A percentile compares a stretch with the other conserved stretches of the same genome.
phyloP scores from a whole-genome alignment of 2,113 vertebrate species.

The Salvelinus fontinalis region DNA sequence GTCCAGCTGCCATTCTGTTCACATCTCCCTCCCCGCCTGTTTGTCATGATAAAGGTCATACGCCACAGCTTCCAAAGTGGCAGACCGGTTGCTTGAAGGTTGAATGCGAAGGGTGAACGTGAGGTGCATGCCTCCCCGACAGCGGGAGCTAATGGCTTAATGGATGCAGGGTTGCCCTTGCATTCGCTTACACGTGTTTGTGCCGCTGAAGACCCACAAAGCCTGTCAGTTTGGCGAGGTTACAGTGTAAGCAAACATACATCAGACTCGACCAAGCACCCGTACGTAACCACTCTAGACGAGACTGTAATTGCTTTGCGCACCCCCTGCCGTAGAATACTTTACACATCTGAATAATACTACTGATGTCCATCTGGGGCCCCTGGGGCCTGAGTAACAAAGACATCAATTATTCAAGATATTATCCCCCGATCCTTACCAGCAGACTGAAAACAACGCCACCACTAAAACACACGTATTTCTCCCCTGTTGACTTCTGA shows the following conservation, averaged over 20 bases:
- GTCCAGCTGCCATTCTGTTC: conserved; percentile 28
- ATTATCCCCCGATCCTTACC: conserved; percentile 33
- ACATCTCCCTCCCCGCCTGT: conserved; percentile 23
- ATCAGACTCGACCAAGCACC: conserved; percentile 9
- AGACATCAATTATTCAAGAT: conserved; percentile 76
- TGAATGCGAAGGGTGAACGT: conserved; percentile 26
- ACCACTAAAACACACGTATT: conserved; percentile 39
- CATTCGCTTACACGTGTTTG: background rate
- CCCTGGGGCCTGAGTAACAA: conserved; percentile 51
- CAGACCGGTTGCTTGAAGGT: conserved; percentile 45
- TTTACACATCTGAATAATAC: conserved; percentile 64
- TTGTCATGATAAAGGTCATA: conserved; percentile 63
- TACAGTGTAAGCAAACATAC: conserved; percentile 4
- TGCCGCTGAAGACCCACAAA: conserved; percentile 4
- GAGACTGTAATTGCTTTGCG: conserved; percentile 22
- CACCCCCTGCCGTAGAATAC: conserved; percentile 35
- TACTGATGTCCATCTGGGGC: conserved; percentile 52
- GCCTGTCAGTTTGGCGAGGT: background rate
- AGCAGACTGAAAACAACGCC: conserved; percentile 55
- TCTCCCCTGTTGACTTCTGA: conserved; percentile 45
- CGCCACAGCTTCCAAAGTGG: conserved; percentile 14
- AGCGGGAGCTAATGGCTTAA: conserved; percentile 19
- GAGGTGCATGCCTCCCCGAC: conserved; percentile 34
- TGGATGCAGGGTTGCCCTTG: conserved; percentile 2
- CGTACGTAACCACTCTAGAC: conserved; percentile 6